These are phyloP conservation scores for Sceliomorpha sp. DNA, from an alignment of 2,888 invertebrate genomes.

Conservation along the genomic window DNA sequence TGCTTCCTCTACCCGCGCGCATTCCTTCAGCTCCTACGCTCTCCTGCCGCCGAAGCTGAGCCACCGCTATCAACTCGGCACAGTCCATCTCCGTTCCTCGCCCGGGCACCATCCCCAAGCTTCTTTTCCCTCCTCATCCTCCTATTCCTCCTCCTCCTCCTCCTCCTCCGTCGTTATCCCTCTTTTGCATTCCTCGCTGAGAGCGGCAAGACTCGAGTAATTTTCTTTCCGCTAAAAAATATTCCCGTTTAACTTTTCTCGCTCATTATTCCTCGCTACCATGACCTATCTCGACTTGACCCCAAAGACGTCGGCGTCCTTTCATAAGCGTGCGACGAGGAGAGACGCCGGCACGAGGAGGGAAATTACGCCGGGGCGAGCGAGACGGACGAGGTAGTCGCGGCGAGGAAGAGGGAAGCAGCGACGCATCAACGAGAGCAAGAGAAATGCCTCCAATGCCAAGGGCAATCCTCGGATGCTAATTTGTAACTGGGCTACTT, in stretches of 20 bases:
- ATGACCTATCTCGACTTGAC: conserved; percentile 78
- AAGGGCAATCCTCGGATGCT: conserved; percentile 78
- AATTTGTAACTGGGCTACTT: conserved; percentile 79
- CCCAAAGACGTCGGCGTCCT: conserved; percentile 74
- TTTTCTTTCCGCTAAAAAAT: conserved; percentile 75
- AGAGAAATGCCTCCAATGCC: conserved; percentile 66
- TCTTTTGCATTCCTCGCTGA: conserved; percentile 57
- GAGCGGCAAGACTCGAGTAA: conserved; percentile 65
- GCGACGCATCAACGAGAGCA: conserved; percentile 35
- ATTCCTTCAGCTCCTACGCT: conserved; percentile 49
- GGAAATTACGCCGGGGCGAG: conserved; percentile 28
- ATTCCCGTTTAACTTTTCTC: conserved; percentile 77
- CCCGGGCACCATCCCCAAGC: conserved; percentile 29
- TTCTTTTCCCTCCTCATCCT: conserved; percentile 39
- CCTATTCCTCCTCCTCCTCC: conserved; percentile 40
- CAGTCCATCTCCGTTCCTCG: conserved; percentile 28
- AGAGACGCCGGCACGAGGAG: conserved; percentile 56
- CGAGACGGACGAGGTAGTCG: conserved; percentile 53
- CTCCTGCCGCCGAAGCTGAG: conserved; percentile 11
- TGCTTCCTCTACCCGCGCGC: conserved; percentile 46
- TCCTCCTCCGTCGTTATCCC: conserved; percentile 45
- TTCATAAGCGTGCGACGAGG: conserved; percentile 75
- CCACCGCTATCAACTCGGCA: conserved; percentile 15
- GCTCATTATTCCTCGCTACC: conserved; percentile 76
- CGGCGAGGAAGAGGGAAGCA: conserved; percentile 39